phyloP scores from a whole-genome alignment of 2,888 invertebrate species.

The Ganaspis brasiliensis region DNA sequence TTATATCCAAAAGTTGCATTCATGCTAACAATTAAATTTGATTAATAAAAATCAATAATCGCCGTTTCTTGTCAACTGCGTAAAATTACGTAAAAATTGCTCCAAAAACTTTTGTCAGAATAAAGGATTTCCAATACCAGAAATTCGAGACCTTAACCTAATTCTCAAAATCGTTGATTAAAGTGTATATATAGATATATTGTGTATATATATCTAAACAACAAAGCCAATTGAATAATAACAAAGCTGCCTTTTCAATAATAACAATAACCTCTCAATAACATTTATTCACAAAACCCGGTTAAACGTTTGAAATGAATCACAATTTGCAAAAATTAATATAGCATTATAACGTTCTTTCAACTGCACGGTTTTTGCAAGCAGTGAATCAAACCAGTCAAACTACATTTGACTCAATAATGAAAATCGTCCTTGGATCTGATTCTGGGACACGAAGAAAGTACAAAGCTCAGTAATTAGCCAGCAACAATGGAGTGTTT shows the following conservation, averaged over 20 bases:
- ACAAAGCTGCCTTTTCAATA: background rate
- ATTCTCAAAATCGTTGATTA: background rate
- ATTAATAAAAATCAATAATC: slow-evolving; percentile 1
- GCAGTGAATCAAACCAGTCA: slow-evolving; percentile 34
- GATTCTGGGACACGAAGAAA: slow-evolving; percentile 2
- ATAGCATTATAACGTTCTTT: background rate
- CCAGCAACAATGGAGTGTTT: background rate
- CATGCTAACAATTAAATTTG: background rate
- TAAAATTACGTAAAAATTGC: background rate
- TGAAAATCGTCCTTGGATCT: slow-evolving; percentile 24
- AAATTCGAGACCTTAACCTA: slow-evolving; percentile 6
- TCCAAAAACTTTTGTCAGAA: background rate
- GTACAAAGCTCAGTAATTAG: background rate
- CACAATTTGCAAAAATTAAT: slow-evolving; percentile 2
- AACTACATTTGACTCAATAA: slow-evolving; percentile 32
- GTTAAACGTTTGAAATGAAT: too few species aligned
- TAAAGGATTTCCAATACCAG: too few species aligned
- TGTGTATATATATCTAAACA: too few species aligned
- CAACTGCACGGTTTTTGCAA: background rate
- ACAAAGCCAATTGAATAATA: too few species aligned
- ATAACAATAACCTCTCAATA: background rate
- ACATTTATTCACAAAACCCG: background rate
- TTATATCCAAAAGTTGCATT: too few species aligned
- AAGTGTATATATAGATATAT: too few species aligned
- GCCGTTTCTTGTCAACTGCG: background rate